phyloP scores from a whole-genome alignment of 2,888 invertebrate species.

The Halocaridina rubra region DNA sequence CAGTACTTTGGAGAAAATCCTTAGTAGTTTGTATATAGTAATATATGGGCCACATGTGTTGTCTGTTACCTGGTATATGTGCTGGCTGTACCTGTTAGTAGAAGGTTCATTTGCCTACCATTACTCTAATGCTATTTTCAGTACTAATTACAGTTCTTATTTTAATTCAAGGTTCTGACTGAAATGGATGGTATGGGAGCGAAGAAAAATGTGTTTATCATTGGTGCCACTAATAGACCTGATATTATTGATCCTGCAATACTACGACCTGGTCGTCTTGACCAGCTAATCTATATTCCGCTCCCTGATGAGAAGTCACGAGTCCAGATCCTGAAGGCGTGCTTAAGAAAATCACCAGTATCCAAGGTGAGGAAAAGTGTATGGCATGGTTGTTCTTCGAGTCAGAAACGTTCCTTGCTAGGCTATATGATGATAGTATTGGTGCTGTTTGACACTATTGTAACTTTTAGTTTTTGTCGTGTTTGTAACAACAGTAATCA shows the following conservation, averaged over 20 bases:
- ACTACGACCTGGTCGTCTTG: slow-evolving; percentile 96
- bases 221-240: slow-evolving; percentile 92
- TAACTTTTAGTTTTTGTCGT: no score
- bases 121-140: no score
- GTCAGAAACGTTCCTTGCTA: no score
- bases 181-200: slow-evolving; percentile 99
- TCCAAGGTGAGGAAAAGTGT: slow-evolving; percentile 75
- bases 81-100: no score
- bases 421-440: no score
- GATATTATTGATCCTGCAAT: slow-evolving; percentile 99
- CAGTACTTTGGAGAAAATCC: background rate
- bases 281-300: slow-evolving; percentile 99
- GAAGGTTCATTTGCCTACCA: no score
- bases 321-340: slow-evolving; percentile 94
- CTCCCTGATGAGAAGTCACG: slow-evolving; percentile 98
- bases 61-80: no score
- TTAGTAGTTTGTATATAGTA: background rate
- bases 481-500: no score
- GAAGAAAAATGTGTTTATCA: slow-evolving; percentile 99
- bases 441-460: no score
- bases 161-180: slow-evolving; percentile 79
- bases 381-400: no score
- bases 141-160: background rate
- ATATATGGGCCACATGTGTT: no score
- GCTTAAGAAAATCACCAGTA: slow-evolving; percentile 94